Percentiles rank a stretch among this genome's conserved stretches.
Conservation (phyloP, 2,113 vertebrate genomes). For the Varanus salvator region DNA sequence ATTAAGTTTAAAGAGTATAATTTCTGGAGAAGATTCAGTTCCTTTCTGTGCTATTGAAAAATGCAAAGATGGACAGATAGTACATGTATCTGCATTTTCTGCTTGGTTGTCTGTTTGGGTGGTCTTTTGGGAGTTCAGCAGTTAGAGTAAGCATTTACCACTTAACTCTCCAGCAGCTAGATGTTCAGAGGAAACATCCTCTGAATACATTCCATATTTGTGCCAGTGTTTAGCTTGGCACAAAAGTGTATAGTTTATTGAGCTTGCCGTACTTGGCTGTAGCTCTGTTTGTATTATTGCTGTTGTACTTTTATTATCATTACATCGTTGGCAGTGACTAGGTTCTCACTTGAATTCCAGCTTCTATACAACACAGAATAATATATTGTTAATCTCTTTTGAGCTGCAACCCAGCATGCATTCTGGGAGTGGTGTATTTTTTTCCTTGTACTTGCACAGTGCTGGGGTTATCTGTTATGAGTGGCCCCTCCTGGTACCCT, state of each 20-base stretch:
- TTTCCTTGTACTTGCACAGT: constrained; percentile 11
- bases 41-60: constrained; percentile 37
- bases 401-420: constrained; percentile 31
- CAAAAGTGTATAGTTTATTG: constrained; percentile 49
- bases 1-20: neutral
- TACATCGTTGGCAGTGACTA: constrained; percentile 52
- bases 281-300: constrained; percentile 56
- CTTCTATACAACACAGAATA: constrained; percentile 43
- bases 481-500: neutral
- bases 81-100: neutral
- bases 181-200: constrained; percentile 37
- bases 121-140: constrained; percentile 43
- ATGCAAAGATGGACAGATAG: constrained; percentile 35
- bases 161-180: neutral
- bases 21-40: neutral
- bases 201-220: constrained; percentile 27
- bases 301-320: constrained; percentile 58
- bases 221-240: constrained; percentile 52
- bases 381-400: constrained; percentile 39
- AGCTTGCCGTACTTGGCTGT: constrained; percentile 52
- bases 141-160: neutral
- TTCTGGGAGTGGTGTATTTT: neutral
- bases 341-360: constrained; percentile 34
- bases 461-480: constrained; percentile 7
- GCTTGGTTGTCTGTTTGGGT: constrained; percentile 53